A percentile compares a stretch with the other conserved stretches of the same genome.
Conservation (phyloP, 2,797 vertebrate genomes). For the Mormyrops boulengeri region DNA sequence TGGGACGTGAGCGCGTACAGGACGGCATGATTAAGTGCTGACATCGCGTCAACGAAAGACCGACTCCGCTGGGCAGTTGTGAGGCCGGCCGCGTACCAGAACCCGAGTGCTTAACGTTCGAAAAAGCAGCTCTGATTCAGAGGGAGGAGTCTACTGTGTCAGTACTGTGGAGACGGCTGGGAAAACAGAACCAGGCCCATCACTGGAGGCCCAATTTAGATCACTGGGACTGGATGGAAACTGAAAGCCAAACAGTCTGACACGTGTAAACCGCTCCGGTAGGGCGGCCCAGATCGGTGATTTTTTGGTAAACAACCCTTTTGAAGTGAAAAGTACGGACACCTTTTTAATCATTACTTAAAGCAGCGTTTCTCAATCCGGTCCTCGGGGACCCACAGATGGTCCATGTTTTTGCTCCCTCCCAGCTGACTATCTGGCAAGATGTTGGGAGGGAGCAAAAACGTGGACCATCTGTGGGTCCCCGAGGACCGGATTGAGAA, state of each 20-base stretch:
- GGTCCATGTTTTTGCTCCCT: background rate
- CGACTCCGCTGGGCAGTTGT: background rate
- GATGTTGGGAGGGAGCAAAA: background rate
- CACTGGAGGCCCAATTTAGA: too few relatives aligned
- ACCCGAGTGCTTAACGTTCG: slow-evolving; percentile 22
- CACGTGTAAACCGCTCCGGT: slow-evolving; percentile 44
- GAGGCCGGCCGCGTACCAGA: background rate
- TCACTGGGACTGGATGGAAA: background rate
- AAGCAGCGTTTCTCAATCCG: background rate
- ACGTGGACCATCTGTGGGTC: background rate
- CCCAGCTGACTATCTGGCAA: background rate
- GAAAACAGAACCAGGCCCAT: background rate
- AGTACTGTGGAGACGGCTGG: slow-evolving; percentile 26
- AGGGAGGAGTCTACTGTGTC: slow-evolving; percentile 20
- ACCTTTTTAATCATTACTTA: background rate
- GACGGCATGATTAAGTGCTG: background rate
- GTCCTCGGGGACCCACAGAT: background rate
- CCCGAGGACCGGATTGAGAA: background rate
- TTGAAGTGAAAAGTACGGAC: slow-evolving; percentile 32
- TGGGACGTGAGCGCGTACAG: background rate
- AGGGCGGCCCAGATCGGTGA: slow-evolving; percentile 40
- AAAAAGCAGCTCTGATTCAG: slow-evolving; percentile 24
- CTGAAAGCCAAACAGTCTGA: slow-evolving; percentile 35
- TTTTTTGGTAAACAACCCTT: background rate
- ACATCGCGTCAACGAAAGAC: background rate